Conservation (phyloP, 1,140 invertebrate genomes). For the Meloidogyne hapla region DNA sequence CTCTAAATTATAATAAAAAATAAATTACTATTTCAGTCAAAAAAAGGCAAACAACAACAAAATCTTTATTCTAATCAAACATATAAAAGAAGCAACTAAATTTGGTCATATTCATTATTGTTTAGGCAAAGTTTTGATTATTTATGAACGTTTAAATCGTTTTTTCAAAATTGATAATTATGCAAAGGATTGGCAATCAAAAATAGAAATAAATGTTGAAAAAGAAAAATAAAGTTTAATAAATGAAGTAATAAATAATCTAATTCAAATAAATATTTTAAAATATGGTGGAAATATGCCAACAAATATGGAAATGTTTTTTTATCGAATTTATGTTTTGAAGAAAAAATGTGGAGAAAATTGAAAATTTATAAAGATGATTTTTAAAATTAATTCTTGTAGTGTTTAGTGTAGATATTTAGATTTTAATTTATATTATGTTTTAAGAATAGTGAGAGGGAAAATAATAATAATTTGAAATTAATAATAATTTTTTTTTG, state of each 20-base stretch:
- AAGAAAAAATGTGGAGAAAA: neutral
- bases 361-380: neutral
- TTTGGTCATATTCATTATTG: neutral
- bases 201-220: neutral
- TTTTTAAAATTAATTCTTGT: too few relatives aligned
- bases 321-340: slow-evolving; percentile 1
- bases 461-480: too few relatives aligned
- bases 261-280: neutral
- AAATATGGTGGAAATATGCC: slow-evolving; percentile 4
- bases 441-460: too few relatives aligned
- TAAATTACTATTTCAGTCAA: neutral
- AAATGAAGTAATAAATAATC: neutral
- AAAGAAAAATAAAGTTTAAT: neutral
- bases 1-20: too few relatives aligned
- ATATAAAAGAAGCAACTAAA: neutral
- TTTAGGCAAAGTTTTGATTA: neutral
- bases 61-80: neutral
- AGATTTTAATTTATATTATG: too few relatives aligned
- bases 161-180: neutral
- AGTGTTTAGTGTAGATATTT: too few relatives aligned
- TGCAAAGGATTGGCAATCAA: neutral
- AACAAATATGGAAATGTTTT: slow-evolving; percentile 1
- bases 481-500: too few relatives aligned
- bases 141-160: neutral
- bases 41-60: neutral